These are phyloP conservation scores for Lochmaea capreae DNA, from an alignment of 2,888 invertebrate genomes.

Conservation along the genomic window DNA sequence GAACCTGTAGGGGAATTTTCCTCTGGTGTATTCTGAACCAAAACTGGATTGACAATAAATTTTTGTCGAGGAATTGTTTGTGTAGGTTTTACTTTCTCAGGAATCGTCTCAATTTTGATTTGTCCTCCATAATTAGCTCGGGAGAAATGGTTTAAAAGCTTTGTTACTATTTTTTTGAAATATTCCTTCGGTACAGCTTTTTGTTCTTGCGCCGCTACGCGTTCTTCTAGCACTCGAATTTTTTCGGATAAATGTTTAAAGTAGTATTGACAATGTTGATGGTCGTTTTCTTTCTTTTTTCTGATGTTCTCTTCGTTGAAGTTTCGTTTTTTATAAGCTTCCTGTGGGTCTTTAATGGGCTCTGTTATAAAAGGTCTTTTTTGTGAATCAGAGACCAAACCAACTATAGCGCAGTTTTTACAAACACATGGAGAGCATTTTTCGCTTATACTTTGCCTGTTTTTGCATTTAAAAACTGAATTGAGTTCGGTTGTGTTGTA, in stretches of 20 bases:
- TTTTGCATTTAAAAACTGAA: conserved; percentile 55
- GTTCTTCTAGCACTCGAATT: conserved; percentile 57
- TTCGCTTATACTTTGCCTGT: conserved; percentile 46
- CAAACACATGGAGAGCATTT: conserved; percentile 61
- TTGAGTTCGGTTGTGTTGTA: conserved; percentile 55
- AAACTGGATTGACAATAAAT: conserved; percentile 28
- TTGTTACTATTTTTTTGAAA: conserved; percentile 62
- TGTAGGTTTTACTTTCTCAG: background rate
- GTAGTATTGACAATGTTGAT: conserved; percentile 47
- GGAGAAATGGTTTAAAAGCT: conserved; percentile 53
- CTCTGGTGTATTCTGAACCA: conserved; percentile 1
- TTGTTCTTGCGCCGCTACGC: conserved; percentile 60
- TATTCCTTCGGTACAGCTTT: conserved; percentile 61
- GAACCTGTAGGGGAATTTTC: conserved; percentile 36
- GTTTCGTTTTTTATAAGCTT: conserved; percentile 25
- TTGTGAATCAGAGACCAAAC: conserved; percentile 61
- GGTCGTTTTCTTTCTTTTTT: conserved; percentile 39
- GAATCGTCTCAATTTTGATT: conserved; percentile 18
- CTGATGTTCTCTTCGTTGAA: conserved; percentile 10
- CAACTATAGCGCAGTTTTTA: conserved; percentile 62
- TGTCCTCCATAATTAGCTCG: conserved; percentile 35
- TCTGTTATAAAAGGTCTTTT: conserved; percentile 59
- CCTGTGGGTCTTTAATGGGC: conserved; percentile 40
- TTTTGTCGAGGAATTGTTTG: conserved; percentile 15
- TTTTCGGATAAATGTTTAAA: conserved; percentile 53